Base-by-base conservation (phyloP, 2,888 invertebrate species). In the Drosophila melanocephala region DNA sequence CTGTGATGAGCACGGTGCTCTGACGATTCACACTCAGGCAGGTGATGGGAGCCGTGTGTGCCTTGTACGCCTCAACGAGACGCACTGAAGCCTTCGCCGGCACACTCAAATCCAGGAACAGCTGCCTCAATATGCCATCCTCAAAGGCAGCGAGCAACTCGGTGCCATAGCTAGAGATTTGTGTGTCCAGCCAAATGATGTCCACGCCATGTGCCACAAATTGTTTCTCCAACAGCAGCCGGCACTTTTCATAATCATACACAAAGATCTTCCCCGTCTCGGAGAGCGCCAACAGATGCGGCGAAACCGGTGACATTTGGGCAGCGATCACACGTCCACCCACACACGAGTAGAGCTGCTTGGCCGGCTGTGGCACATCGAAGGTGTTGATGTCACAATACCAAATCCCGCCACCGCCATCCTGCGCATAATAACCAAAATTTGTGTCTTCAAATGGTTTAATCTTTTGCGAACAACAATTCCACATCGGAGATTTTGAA, bases 341-440 rank as follows among this genome's bases (percentile, higher is more conserved):
- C 84, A 98, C 98, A 81, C 96, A 96, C 0, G 95, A 95, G 79
- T 96, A 95, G 4, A 95, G 91, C 80, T 94, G 94, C 19, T 87
- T 75, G 0, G 96, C 94, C 3, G 94, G 91, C 55, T 88, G 77
- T 0, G 94, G 92, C 7, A 91, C 81, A 33, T 94, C 94, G 10
- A 94, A 94, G 39, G 95, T 95, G 26, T 95, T 95, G 6, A 97
- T 93, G 85, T 97, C 96, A 52, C 96, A 94, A 44, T 94, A 92
- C 97, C 97, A 97, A 57, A 98, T 94, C 2, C 97, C 97, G 16
- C 98, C 98, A 77, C 96, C 96, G 3, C 96, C 97, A 94, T 98
- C 98, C 97, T 98, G 98, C 26, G 96, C 97, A 92, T 96, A 97
- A 95, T 96, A 96, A 57, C 86, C 81, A 52, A 81, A 92, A 72